Base-by-base conservation (phyloP, 2,888 invertebrate species). In the Chrysolina americana region DNA sequence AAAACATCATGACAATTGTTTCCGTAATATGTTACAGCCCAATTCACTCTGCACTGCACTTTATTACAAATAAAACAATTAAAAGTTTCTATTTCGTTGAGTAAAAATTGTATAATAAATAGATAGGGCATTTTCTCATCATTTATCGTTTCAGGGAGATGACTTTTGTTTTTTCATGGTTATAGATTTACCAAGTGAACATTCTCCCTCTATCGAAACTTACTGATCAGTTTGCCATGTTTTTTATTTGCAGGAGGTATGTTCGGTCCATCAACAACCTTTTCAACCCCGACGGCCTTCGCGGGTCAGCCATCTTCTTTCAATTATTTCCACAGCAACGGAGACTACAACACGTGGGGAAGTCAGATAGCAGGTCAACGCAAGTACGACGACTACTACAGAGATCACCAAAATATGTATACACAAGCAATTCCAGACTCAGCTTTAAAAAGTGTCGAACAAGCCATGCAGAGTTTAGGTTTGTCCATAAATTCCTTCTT, bases 261-360 rank as follows among this genome's bases (percentile, higher is more conserved):
- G 89, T 93, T 93, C 82, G 93, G 92, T 79, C 92, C 92, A 65
- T 92, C 92, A 77, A 91, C 91, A 74, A 91, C 92, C 75, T 92
- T 92, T 85, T 92, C 92, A 78, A 92, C 91, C 66, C 93, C 92
- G 83, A 91, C 91, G 65, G 92, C 92, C 83, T 92, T 93, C 74
- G 94, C 94, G 85, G 93, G 93, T 74, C 94, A 94, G 86, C 94
- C 93, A 68, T 91, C 92, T 73, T 91, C 92, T 70, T 95, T 95
- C 91, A 94, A 94, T 87, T 96, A 95, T 89, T 95, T 94, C 88
- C 95, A 94, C 86, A 94, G 95, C 84, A 95, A 94, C 88, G 94
- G 95, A 81, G 96, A 96, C 88, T 96, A 95, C 88, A 94, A 93
- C 83, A 94, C 95, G 47, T 95, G 95, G 95, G 92, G 92, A 75